Evolutionary conservation across 92 coral and sea anemone species (phyloP), one percentile per base, ranked within the genome.

Genomic region (Meandrina meandrites): DNA sequence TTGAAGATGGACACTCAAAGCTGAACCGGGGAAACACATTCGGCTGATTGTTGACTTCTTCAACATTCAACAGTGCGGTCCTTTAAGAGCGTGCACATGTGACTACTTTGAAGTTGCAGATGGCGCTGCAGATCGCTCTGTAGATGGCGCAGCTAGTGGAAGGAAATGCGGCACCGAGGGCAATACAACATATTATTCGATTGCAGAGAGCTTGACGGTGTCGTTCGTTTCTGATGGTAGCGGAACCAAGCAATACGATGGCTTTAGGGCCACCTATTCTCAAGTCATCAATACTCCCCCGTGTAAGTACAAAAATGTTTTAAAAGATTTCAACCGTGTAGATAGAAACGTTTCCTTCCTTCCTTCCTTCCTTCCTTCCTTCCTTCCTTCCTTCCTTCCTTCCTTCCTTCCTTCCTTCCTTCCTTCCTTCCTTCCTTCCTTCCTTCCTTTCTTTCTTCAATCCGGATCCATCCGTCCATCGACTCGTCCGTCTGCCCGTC

Each of bases 21-120:
- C 76, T 31, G 19, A 0, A 48, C 2, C 78, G 19, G 19, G 88
- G 66, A 37, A 48, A 76, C 37, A 30, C 82, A 45, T 40, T 42
- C 64, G 53, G 53, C 53, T 48, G 53, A 9, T 48, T 13, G 9
- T 13, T 48, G 53, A 9, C 14, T 48, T 48, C 14, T 48, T 2
- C 64, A 9, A 60, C 4, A 62, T 85, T 47, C 50, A 62, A 0
- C 0, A 17, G 0, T 85, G 88, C 57, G 81, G 66, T 11, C 22
- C 36, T 19, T 8, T 9, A 7, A 75, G 57, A 27, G 53, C 53
- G 57, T 76, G 83, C 21, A 17, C 77, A 0, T 85, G 88, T 45
- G 88, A 85, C 56, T 68, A 62, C 35, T 8, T 85, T 82, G 48
- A 85, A 10, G 28, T 85, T 30, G 68, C 31, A 35, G 37, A 42